Evolutionary conservation across 1,140 invertebrate species (phyloP).

Genomic region (Ceratosolen fusciceps): DNA sequence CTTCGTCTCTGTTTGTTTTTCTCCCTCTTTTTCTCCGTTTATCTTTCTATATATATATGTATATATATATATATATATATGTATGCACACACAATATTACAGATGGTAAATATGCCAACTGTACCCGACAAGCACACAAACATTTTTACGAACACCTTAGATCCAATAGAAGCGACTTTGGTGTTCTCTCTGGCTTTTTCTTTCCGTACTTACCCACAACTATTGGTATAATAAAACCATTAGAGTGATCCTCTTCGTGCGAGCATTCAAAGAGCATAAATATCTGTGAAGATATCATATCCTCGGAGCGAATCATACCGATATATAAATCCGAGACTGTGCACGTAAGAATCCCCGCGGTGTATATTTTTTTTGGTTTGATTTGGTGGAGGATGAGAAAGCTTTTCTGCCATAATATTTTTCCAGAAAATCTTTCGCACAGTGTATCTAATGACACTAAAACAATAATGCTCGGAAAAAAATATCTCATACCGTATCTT

Average conservation of each 20-base stretch:
- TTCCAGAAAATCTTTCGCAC: constrained; percentile 1
- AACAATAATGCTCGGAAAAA: constrained; percentile 23
- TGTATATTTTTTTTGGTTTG: constrained; percentile 12
- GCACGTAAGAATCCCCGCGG: constrained; percentile 16
- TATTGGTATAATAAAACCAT: constrained; percentile 66
- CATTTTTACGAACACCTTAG: not conserved
- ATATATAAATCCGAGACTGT: constrained; percentile 22
- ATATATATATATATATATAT: constrained; percentile 3
- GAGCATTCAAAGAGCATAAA: constrained; percentile 65
- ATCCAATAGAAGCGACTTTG: not conserved
- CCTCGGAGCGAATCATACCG: constrained; percentile 13
- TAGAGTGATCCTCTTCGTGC: constrained; percentile 63
- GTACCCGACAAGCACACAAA: no score
- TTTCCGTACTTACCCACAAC: constrained; percentile 37
- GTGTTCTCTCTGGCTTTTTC: constrained; percentile 1
- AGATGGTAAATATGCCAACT: not conserved
- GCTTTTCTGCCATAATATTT: constrained; percentile 22
- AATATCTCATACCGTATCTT: not conserved
- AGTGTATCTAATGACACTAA: constrained; percentile 9
- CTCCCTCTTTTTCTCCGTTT: not conserved
- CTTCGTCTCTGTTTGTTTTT: not conserved
- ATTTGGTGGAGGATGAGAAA: not conserved
- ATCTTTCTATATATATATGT: not conserved
- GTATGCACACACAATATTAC: not conserved
- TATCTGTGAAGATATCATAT: constrained; percentile 38